Percentiles rank a stretch among this genome's conserved stretches.
Conservation (phyloP, 1,140 invertebrate species). For the Lineus longissimus region DNA sequence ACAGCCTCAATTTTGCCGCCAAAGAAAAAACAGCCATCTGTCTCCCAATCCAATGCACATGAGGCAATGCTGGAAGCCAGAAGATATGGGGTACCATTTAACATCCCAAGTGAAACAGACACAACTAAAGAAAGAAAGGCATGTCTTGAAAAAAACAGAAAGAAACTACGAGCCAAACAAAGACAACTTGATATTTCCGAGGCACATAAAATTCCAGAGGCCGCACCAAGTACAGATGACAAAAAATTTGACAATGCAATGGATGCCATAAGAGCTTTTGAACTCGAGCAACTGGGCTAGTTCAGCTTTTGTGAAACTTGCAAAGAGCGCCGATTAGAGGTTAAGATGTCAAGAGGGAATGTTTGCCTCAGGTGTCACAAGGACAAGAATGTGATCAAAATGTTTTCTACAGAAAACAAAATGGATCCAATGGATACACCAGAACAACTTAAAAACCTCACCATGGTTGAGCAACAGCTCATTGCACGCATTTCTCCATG, state of each 20-base stretch:
- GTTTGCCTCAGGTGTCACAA: neutral
- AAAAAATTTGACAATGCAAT: neutral
- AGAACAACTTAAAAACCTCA: neutral
- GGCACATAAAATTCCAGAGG: neutral
- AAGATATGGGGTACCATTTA: no score
- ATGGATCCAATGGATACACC: neutral
- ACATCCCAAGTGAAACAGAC: neutral
- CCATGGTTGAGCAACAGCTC: conserved; percentile 1
- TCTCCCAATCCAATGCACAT: no score
- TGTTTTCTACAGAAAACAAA: neutral
- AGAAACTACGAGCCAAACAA: neutral
- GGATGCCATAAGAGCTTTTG: neutral
- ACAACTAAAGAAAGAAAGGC: neutral
- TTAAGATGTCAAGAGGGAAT: neutral
- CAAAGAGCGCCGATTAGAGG: neutral
- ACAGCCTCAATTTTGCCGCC: no score
- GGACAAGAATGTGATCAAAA: neutral
- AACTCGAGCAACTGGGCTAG: neutral
- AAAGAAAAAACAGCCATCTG: no score
- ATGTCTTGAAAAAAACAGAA: neutral
- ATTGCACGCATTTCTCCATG: neutral
- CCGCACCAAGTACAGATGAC: neutral
- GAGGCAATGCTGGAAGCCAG: no score
- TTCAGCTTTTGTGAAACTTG: neutral
- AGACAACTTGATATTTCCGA: neutral